These are phyloP conservation scores for Silurus lanzhouensis DNA, from an alignment of 2,797 vertebrate genomes.

Conservation along the genomic window DNA sequence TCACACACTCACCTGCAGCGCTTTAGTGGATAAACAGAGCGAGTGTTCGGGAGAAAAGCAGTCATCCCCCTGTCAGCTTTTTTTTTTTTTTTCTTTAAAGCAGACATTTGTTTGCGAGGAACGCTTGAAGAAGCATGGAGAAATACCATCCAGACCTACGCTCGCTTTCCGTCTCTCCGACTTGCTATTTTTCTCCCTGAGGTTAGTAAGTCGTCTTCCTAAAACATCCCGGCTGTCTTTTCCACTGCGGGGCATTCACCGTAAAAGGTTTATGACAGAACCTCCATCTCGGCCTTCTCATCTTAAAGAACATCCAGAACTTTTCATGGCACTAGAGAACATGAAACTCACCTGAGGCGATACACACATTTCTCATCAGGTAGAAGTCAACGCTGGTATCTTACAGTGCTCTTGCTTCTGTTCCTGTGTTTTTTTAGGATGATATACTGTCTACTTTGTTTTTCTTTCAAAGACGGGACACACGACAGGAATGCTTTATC, in stretches of 20 bases:
- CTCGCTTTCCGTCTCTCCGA: not conserved
- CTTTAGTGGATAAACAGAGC: constrained; percentile 36
- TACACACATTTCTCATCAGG: constrained; percentile 50
- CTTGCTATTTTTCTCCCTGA: not conserved
- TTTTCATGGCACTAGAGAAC: constrained; percentile 40
- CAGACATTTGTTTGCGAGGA: constrained; percentile 21
- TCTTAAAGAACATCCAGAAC: constrained; percentile 39
- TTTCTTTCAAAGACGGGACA: not conserved
- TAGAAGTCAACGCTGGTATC: constrained; percentile 14
- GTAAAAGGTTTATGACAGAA: constrained; percentile 41
- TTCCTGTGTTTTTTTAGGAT: not conserved
- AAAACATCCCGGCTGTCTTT: constrained; percentile 24
- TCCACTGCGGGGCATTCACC: constrained; percentile 33
- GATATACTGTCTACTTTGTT: not conserved
- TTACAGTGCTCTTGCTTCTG: not conserved
- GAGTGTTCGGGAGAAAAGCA: constrained; percentile 21
- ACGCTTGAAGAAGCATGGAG: constrained; percentile 23
- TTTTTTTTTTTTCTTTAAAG: constrained; percentile 7
- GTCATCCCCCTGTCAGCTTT: constrained; percentile 44
- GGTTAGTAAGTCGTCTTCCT: constrained; percentile 34
- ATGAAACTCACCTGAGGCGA: constrained; percentile 43
- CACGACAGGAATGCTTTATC: constrained; percentile 3
- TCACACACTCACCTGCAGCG: constrained; percentile 45
- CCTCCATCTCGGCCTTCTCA: constrained; percentile 37
- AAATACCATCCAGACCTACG: not conserved